A percentile compares a stretch with the other conserved stretches of the same genome.
These are phyloP conservation scores for Drosophila lutescens DNA, from an alignment of 2,888 invertebrate species.

Conservation along the genomic window DNA sequence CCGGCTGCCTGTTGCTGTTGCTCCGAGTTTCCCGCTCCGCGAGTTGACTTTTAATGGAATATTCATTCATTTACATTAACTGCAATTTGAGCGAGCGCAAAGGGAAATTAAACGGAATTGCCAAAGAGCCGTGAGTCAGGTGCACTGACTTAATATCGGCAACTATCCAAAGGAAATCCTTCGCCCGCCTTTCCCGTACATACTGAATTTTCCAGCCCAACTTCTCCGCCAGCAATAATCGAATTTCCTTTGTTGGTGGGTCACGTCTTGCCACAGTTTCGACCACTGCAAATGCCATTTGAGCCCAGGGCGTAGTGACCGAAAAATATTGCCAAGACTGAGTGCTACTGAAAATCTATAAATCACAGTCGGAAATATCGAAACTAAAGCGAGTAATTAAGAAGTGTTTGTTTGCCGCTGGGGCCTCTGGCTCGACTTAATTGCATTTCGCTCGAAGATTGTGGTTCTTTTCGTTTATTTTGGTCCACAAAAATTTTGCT, in stretches of 20 bases:
- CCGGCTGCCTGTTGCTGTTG: slow-evolving; percentile 14
- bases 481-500: slow-evolving; percentile 12
- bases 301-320: slow-evolving; percentile 20
- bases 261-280: slow-evolving; percentile 28
- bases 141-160: slow-evolving; percentile 6
- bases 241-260: slow-evolving; percentile 26
- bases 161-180: neutral
- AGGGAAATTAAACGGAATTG: slow-evolving; percentile 51
- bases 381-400: slow-evolving; percentile 59
- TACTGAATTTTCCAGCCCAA: slow-evolving; percentile 14
- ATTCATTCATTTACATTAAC: slow-evolving; percentile 58
- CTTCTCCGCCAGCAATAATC: slow-evolving; percentile 18
- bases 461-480: neutral
- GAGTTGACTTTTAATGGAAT: slow-evolving; percentile 44
- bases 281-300: slow-evolving; percentile 11
- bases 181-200: slow-evolving; percentile 10
- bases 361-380: slow-evolving; percentile 47
- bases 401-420: slow-evolving; percentile 18
- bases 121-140: slow-evolving; percentile 3
- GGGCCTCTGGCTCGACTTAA: slow-evolving; percentile 26
- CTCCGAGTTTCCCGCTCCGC: slow-evolving; percentile 15
- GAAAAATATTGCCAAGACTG: slow-evolving; percentile 32
- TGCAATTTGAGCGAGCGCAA: slow-evolving; percentile 44
- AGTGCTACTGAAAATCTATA: slow-evolving; percentile 23
- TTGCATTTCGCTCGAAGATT: slow-evolving; percentile 44